phyloP scores from a whole-genome alignment of 2,113 vertebrate genomes.

The Hemiprocne comata region DNA sequence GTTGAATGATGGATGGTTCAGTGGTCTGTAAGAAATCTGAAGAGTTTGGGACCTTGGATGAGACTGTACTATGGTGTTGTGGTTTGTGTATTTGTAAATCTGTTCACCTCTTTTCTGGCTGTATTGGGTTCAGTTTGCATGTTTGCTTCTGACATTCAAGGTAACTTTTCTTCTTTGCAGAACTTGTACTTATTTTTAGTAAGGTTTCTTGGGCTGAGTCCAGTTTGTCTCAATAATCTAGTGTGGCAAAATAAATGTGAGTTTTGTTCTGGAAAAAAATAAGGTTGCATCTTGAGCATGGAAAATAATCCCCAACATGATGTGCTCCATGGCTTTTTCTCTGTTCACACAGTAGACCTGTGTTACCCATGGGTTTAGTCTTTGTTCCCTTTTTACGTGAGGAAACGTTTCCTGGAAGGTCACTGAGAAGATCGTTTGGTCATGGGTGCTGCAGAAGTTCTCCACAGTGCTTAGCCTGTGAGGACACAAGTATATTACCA shows the following conservation, averaged over 20 bases:
- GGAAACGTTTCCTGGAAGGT: not conserved
- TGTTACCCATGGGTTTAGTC: not conserved
- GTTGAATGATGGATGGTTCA: not conserved
- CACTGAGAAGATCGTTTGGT: not conserved
- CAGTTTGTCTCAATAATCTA: not conserved
- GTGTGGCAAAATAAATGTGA: not conserved
- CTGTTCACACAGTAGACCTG: not conserved
- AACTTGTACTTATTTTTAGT: not conserved
- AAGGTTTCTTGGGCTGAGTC: not conserved
- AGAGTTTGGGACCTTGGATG: not conserved
- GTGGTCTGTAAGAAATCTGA: not conserved
- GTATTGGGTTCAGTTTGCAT: rapidly evolving
- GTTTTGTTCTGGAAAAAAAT: not conserved
- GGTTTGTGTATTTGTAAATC: not conserved
- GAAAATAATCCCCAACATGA: not conserved
- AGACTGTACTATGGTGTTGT: rapidly evolving
- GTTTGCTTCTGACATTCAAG: not conserved
- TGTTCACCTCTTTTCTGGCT: not conserved
- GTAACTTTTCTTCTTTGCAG: not conserved
- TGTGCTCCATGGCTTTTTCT: no score
- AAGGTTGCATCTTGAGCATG: not conserved
- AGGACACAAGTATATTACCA: rapidly evolving
- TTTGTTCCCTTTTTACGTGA: no score
- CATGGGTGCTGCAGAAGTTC: no score
- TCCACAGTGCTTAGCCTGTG: no score